A percentile compares a stretch with the other conserved stretches of the same genome.
Conservation (phyloP, 2,113 vertebrate species). For the Theristicus caerulescens region DNA sequence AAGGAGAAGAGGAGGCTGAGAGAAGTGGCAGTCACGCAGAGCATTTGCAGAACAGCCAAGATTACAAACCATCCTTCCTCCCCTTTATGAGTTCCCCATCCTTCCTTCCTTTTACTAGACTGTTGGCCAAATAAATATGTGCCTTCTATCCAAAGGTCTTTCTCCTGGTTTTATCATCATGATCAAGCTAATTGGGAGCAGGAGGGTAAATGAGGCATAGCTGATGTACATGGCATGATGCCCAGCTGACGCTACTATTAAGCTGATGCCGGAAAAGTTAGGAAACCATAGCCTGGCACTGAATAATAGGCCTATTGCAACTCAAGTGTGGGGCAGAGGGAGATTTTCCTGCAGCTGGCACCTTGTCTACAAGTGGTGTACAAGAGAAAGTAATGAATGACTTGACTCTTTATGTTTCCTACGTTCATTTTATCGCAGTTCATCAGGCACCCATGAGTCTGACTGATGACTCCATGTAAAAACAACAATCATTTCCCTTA, state of each 20-base stretch:
- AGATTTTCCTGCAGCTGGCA: conserved; percentile 64
- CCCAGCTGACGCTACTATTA: conserved; percentile 52
- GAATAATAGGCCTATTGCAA: conserved; percentile 69
- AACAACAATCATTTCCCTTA: neutral
- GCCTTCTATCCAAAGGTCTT: conserved; percentile 59
- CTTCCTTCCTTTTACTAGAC: conserved; percentile 54
- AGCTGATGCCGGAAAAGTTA: conserved; percentile 70
- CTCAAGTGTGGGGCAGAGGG: conserved; percentile 56
- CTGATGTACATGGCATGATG: conserved; percentile 30
- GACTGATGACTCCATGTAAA: conserved; percentile 47
- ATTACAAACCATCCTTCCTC: conserved; percentile 50
- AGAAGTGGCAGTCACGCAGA: conserved; percentile 9
- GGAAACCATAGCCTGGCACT: conserved; percentile 38
- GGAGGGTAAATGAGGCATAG: conserved; percentile 65
- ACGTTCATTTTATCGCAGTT: conserved; percentile 39
- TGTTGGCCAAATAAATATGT: conserved; percentile 66
- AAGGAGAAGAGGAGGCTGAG: neutral
- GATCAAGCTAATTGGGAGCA: conserved; percentile 63
- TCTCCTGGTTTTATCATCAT: conserved; percentile 51
- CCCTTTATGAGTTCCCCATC: conserved; percentile 45
- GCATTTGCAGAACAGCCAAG: conserved; percentile 48
- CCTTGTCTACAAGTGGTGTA: conserved; percentile 36
- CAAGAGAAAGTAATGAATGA: conserved; percentile 57
- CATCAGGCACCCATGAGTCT: neutral
- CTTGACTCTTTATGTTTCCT: conserved; percentile 52